phyloP scores from a whole-genome alignment of 2,797 vertebrate species.

The Aselliscus stoliczkanus region DNA sequence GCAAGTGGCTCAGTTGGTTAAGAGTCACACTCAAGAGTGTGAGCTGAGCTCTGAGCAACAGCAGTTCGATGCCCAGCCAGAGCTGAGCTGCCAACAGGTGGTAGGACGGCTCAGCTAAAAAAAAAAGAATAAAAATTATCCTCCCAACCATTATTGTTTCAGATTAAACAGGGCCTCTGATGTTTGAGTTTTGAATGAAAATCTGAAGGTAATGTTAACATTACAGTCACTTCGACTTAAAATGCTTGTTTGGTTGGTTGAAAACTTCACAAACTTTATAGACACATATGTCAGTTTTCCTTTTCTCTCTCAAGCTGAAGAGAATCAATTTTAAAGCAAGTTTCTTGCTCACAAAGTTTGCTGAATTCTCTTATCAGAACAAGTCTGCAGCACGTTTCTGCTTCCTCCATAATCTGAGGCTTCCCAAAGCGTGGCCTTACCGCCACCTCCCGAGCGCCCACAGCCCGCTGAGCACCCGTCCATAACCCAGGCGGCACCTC shows the following conservation, averaged over 20 bases:
- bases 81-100: too few relatives aligned
- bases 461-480: background rate
- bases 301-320: background rate
- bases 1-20: too few relatives aligned
- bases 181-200: background rate
- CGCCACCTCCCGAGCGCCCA: accelerated
- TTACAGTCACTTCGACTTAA: background rate
- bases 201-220: background rate
- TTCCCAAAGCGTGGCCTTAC: background rate
- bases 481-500: too few relatives aligned
- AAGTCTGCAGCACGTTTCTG: background rate
- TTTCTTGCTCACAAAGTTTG: background rate
- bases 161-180: background rate
- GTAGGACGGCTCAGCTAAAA: too few relatives aligned
- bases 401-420: background rate
- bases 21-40: too few relatives aligned
- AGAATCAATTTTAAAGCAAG: background rate
- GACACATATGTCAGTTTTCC: background rate
- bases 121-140: background rate
- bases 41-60: too few relatives aligned
- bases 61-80: too few relatives aligned
- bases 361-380: background rate
- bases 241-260: background rate
- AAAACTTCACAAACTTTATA: background rate
- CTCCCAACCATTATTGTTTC: background rate